A percentile compares a stretch with the other conserved stretches of the same genome.
These are phyloP conservation scores for Chelon labrosus DNA, from an alignment of 2,797 vertebrate genomes.

Conservation along the genomic window DNA sequence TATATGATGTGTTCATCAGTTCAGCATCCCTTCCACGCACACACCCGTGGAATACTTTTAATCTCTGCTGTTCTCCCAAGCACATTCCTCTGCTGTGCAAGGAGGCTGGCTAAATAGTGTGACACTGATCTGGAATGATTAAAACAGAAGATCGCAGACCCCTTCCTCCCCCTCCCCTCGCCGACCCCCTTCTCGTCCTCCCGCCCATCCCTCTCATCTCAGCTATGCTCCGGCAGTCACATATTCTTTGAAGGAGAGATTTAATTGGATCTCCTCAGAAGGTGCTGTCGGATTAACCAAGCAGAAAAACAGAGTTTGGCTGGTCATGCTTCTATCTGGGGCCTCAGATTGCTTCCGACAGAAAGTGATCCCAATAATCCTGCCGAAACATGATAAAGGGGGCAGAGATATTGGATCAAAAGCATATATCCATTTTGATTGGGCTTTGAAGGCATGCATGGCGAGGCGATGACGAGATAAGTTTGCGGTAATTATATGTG, in stretches of 20 bases:
- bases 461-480: slow-evolving; percentile 62
- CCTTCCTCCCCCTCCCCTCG: slow-evolving; percentile 23
- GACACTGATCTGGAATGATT: slow-evolving; percentile 80
- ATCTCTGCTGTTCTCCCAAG: slow-evolving; percentile 50
- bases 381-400: slow-evolving; percentile 72
- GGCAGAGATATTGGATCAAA: slow-evolving; percentile 72
- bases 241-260: slow-evolving; percentile 85
- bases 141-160: slow-evolving; percentile 73
- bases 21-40: slow-evolving; percentile 15
- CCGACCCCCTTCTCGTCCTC: slow-evolving; percentile 17
- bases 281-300: slow-evolving; percentile 87
- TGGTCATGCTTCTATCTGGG: slow-evolving; percentile 81
- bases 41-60: slow-evolving; percentile 20
- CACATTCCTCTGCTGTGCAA: slow-evolving; percentile 46
- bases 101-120: slow-evolving; percentile 66
- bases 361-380: slow-evolving; percentile 82
- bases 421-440: slow-evolving; percentile 72
- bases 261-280: slow-evolving; percentile 87
- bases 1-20: slow-evolving; percentile 62
- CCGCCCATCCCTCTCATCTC: slow-evolving; percentile 68
- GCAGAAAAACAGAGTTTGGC: slow-evolving; percentile 83
- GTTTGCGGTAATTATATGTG: slow-evolving; percentile 61
- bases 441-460: slow-evolving; percentile 64
- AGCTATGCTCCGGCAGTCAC: slow-evolving; percentile 77
- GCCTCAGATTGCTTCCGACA: slow-evolving; percentile 80